A percentile compares a stretch with the other conserved stretches of the same genome.
These are phyloP conservation scores for Sebastes kiyomatsui DNA, from an alignment of 2,797 vertebrate genomes.

Conservation along the genomic window DNA sequence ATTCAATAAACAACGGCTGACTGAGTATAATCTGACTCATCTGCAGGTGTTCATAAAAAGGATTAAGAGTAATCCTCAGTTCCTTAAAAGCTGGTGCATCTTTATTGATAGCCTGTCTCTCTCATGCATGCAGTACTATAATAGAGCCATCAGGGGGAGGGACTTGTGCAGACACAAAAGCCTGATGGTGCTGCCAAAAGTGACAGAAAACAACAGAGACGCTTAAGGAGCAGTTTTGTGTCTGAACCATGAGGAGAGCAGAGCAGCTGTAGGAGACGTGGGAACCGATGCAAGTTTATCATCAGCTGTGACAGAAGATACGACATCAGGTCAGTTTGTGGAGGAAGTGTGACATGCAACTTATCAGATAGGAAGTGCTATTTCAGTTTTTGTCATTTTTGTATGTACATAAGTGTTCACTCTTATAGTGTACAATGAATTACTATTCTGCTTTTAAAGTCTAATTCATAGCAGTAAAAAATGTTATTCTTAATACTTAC, in stretches of 20 bases:
- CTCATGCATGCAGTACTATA: slow-evolving; percentile 56
- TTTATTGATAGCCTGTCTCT: slow-evolving; percentile 48
- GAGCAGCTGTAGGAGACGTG: slow-evolving; percentile 34
- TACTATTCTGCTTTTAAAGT: not conserved
- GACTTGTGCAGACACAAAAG: slow-evolving; percentile 67
- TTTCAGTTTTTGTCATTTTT: slow-evolving; percentile 12
- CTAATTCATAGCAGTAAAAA: not conserved
- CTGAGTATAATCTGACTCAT: not conserved
- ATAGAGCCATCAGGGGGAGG: slow-evolving; percentile 70
- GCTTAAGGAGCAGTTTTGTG: slow-evolving; percentile 14
- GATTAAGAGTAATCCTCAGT: not conserved
- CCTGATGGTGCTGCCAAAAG: slow-evolving; percentile 37
- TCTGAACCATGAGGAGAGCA: slow-evolving; percentile 25
- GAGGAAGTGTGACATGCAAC: slow-evolving; percentile 3
- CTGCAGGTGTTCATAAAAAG: not conserved
- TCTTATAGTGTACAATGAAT: not conserved
- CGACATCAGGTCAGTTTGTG: not conserved
- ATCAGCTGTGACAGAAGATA: slow-evolving; percentile 41
- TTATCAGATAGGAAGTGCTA: slow-evolving; percentile 35
- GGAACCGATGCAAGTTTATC: slow-evolving; percentile 7
- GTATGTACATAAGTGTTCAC: not conserved
- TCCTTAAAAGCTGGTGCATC: slow-evolving; percentile 36
- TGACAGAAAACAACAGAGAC: slow-evolving; percentile 56
- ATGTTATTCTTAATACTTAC: not conserved
- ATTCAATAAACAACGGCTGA: slow-evolving; percentile 65